Conservation (phyloP, 1,140 invertebrate genomes). For the Neocloeon triangulifer region DNA sequence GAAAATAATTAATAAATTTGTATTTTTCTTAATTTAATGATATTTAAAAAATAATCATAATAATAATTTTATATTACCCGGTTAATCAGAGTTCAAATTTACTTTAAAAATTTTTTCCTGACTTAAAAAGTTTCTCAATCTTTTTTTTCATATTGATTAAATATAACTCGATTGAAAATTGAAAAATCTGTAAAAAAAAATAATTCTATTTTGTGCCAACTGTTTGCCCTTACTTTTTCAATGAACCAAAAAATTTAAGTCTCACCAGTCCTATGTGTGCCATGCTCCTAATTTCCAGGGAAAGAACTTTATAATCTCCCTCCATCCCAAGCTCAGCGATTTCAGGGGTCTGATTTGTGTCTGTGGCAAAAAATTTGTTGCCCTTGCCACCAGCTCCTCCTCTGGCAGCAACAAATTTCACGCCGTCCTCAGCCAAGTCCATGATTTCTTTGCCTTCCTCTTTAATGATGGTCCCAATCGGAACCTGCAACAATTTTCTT, state of each 20-base stretch:
- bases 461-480: constrained; percentile 69
- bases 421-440: constrained; percentile 39
- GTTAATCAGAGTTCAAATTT: too few relatives aligned
- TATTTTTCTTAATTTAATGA: too few relatives aligned
- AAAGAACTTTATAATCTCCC: constrained; percentile 53
- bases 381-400: constrained; percentile 91
- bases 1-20: too few relatives aligned
- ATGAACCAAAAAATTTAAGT: constrained; percentile 6
- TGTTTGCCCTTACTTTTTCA: too few relatives aligned
- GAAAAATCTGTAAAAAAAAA: too few relatives aligned
- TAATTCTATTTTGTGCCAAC: too few relatives aligned
- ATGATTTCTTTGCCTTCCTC: constrained; percentile 39
- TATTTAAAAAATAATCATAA: too few relatives aligned
- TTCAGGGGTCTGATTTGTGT: constrained; percentile 56
- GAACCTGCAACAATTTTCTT: constrained; percentile 54
- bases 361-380: constrained; percentile 74
- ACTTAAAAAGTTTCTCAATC: too few relatives aligned
- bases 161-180: too few relatives aligned
- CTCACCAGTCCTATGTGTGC: constrained; percentile 76
- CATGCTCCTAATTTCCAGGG: constrained; percentile 74
- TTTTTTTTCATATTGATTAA: too few relatives aligned
- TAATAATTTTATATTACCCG: too few relatives aligned
- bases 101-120: too few relatives aligned
- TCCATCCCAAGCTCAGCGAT: constrained; percentile 70
- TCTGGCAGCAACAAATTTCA: constrained; percentile 78